phyloP scores from a whole-genome alignment of 2,113 vertebrate species.

The Prochilodus magdalenae region DNA sequence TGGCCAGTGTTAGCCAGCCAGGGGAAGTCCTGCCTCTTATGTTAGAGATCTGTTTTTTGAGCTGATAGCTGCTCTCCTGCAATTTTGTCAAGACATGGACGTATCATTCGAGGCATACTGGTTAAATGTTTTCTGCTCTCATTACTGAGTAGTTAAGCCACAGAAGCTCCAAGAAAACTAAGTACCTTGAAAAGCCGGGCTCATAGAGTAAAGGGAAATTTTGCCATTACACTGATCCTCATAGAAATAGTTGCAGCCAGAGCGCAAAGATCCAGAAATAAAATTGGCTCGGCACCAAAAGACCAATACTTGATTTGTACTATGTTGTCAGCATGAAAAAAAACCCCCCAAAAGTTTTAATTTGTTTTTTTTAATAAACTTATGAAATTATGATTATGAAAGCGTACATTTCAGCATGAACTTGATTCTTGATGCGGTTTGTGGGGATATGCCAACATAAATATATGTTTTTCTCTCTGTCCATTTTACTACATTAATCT shows the following conservation, averaged over 20 bases:
- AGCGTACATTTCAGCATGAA: too few relatives aligned
- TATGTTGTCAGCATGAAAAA: neutral
- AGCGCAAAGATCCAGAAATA: neutral
- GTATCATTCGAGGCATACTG: neutral
- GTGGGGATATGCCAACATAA: too few relatives aligned
- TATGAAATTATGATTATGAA: neutral
- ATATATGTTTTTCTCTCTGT: too few relatives aligned
- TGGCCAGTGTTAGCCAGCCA: slow-evolving; percentile 15
- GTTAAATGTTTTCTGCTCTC: neutral
- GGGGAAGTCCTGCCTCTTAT: slow-evolving; percentile 56
- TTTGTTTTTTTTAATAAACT: too few relatives aligned
- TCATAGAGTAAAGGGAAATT: too few relatives aligned
- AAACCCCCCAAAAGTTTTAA: too few relatives aligned
- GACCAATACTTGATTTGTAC: neutral
- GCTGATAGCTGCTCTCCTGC: neutral
- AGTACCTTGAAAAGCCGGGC: neutral
- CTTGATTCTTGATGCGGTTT: neutral
- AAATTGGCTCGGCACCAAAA: neutral
- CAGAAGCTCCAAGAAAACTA: neutral
- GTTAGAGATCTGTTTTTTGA: slow-evolving; percentile 38
- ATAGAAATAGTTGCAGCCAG: neutral
- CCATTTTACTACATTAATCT: too few relatives aligned
- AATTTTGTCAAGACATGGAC: neutral
- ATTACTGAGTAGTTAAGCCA: neutral
- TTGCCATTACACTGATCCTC: neutral